Evolutionary conservation across 2,113 vertebrate species (phyloP).

Genomic region (Cyanistes caeruleus): DNA sequence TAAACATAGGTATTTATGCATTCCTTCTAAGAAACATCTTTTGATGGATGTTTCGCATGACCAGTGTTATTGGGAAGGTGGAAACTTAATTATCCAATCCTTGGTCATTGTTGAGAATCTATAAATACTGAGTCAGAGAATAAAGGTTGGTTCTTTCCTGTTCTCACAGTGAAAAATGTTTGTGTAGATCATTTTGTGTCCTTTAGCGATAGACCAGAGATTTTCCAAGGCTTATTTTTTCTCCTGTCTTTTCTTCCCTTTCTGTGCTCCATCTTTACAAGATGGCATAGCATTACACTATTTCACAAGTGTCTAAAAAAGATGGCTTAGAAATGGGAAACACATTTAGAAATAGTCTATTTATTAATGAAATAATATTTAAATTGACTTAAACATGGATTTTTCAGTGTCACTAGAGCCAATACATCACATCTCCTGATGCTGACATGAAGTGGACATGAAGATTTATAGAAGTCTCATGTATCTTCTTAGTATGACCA

Average conservation of each 20-base stretch:
- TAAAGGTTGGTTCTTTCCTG: too few species aligned
- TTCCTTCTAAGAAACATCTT: too few species aligned
- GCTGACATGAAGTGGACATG: not conserved
- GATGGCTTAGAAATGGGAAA: not conserved
- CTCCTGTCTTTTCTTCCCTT: not conserved
- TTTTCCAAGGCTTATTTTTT: not conserved
- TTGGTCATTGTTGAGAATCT: too few species aligned
- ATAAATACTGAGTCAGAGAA: too few species aligned
- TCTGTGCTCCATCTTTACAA: not conserved
- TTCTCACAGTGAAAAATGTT: too few species aligned
- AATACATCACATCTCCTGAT: not conserved
- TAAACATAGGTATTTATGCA: too few species aligned
- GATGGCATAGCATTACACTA: not conserved
- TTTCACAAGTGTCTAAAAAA: not conserved
- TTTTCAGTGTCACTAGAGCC: not conserved
- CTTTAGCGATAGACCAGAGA: not conserved
- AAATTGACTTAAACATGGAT: not conserved
- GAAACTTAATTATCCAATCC: too few species aligned
- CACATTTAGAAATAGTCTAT: not conserved
- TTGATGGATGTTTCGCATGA: too few species aligned
- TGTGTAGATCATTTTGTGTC: too few species aligned
- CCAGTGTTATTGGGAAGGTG: too few species aligned
- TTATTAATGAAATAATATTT: not conserved
- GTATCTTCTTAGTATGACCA: not conserved
- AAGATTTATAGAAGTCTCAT: not conserved